Conservation (phyloP, 1,140 invertebrate species). For the Sarcophaga bullata region DNA sequence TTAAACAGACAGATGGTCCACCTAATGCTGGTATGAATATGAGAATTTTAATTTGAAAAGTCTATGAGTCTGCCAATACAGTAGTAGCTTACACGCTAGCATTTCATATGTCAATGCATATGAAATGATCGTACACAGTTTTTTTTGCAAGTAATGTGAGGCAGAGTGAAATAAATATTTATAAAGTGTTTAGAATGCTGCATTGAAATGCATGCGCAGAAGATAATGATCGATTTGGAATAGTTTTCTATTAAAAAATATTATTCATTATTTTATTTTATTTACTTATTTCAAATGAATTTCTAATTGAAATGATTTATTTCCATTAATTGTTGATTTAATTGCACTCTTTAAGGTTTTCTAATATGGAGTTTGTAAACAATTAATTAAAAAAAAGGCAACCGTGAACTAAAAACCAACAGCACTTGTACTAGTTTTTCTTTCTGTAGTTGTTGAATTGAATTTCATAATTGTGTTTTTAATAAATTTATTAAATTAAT, state of each 20-base stretch:
- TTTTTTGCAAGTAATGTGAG: no score
- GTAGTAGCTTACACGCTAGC: no score
- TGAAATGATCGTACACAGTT: no score
- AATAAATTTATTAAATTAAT: not conserved
- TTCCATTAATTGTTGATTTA: conserved; percentile 1
- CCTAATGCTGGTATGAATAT: no score
- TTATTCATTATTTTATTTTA: not conserved
- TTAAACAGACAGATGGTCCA: no score
- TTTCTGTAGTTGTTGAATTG: not conserved
- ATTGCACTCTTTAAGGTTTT: conserved; percentile 3
- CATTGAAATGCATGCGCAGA: no score
- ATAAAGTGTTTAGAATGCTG: no score
- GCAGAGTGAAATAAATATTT: no score
- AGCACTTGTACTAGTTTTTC: not conserved
- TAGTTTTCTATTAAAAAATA: not conserved
- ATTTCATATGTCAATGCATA: no score
- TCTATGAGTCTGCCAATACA: no score
- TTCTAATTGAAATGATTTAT: not conserved
- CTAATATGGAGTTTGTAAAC: not conserved
- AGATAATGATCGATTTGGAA: no score
- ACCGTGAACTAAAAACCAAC: not conserved
- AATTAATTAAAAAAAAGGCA: not conserved
- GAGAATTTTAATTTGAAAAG: no score
- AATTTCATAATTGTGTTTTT: not conserved
- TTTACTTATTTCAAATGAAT: not conserved